These are phyloP conservation scores for Trichogramma pretiosum DNA, from an alignment of 1,140 invertebrate species.

Conservation along the genomic window DNA sequence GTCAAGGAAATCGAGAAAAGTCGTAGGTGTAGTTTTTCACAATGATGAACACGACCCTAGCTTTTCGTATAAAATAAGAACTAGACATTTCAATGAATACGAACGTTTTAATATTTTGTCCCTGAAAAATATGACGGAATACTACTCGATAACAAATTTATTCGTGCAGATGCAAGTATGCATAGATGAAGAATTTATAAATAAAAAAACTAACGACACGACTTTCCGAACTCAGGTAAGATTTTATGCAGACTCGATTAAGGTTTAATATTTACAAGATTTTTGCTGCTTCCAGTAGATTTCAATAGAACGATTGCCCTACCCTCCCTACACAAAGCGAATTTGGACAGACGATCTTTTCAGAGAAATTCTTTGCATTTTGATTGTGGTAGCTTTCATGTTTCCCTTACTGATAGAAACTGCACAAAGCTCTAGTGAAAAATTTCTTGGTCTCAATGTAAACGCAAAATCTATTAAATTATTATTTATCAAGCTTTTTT, in stretches of 20 bases:
- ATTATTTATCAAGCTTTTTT: neutral
- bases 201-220: too few relatives aligned
- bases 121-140: too few relatives aligned
- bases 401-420: neutral
- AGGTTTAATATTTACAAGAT: neutral
- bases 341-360: neutral
- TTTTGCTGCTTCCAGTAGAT: neutral
- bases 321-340: neutral
- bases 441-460: slow-evolving; percentile 1
- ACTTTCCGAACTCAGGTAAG: too few relatives aligned
- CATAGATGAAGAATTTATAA: too few relatives aligned
- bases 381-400: neutral
- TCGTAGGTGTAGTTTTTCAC: too few relatives aligned
- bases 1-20: too few relatives aligned
- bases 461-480: neutral
- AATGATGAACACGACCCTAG: too few relatives aligned
- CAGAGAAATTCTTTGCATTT: slow-evolving; percentile 4
- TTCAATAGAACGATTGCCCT: neutral
- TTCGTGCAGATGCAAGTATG: too few relatives aligned
- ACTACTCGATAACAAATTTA: too few relatives aligned
- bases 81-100: too few relatives aligned
- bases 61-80: too few relatives aligned
- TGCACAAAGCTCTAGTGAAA: neutral
- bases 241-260: neutral
- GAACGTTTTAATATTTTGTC: too few relatives aligned